These are phyloP conservation scores for Tillus elongatus DNA, from an alignment of 2,888 invertebrate species.

Conservation along the genomic window DNA sequence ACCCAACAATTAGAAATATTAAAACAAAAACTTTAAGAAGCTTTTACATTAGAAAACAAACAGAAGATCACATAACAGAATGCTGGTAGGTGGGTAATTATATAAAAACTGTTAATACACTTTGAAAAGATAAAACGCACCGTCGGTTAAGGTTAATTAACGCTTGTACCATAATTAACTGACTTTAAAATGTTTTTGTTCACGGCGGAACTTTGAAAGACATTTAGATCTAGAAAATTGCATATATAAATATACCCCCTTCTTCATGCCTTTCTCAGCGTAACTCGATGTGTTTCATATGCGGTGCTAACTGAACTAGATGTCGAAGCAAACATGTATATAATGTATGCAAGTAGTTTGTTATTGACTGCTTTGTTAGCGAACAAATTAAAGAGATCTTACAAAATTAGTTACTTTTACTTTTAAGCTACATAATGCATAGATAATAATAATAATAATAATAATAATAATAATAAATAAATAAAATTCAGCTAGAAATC, in stretches of 20 bases:
- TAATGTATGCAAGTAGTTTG: too few species aligned
- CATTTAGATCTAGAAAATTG: slow-evolving; percentile 5
- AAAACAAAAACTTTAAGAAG: too few species aligned
- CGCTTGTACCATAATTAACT: slow-evolving; percentile 30
- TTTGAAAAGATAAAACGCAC: slow-evolving; percentile 27
- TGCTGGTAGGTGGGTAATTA: slow-evolving; percentile 12
- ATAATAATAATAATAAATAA: too few species aligned
- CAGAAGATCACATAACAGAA: not conserved
- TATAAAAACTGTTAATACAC: slow-evolving; percentile 19
- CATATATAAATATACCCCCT: slow-evolving; percentile 5
- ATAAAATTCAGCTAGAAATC: too few species aligned
- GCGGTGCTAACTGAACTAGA: too few species aligned
- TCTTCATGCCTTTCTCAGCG: not conserved
- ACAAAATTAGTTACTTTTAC: too few species aligned
- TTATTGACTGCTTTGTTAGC: too few species aligned
- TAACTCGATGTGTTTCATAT: not conserved
- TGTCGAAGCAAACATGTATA: too few species aligned
- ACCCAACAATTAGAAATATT: too few species aligned
- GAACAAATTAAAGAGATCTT: too few species aligned
- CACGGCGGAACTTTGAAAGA: slow-evolving; percentile 5
- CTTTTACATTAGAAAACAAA: slow-evolving; percentile 1
- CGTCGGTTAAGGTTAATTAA: slow-evolving; percentile 30
- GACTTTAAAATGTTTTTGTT: slow-evolving; percentile 29
- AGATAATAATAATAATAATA: too few species aligned
- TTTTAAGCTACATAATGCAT: too few species aligned